Percentiles rank a stretch among this genome's conserved stretches.
Conservation (phyloP, 2,113 vertebrate species). For the Eurystomus gularis region DNA sequence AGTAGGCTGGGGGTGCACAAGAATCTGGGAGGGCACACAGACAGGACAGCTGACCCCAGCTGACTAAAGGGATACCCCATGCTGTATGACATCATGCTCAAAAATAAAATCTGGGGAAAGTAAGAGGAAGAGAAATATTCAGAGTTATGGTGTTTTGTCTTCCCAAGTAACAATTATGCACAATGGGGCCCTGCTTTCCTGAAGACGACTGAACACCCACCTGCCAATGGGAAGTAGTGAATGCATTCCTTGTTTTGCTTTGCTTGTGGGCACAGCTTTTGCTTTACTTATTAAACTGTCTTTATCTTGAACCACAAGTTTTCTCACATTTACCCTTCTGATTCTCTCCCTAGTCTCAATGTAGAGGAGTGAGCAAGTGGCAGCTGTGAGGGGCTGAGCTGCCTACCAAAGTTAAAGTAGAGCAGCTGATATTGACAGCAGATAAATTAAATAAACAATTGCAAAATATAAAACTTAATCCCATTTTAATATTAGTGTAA, state of each 20-base stretch:
- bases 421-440: neutral
- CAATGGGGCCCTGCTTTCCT: neutral
- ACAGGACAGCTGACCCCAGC: neutral
- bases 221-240: accelerated
- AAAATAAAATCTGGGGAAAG: neutral
- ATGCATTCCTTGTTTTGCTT: neutral
- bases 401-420: neutral
- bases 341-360: neutral
- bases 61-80: neutral
- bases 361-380: accelerated
- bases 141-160: neutral
- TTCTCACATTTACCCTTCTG: neutral
- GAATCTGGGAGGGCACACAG: neutral
- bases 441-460: neutral
- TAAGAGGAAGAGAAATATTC: accelerated
- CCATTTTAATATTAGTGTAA: neutral
- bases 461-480: neutral
- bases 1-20: neutral
- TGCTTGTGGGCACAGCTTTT: neutral
- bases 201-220: neutral
- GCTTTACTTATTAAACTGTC: neutral
- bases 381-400: neutral
- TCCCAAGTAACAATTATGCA: accelerated
- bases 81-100: neutral
- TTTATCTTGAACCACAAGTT: neutral